Conservation (phyloP, 2,113 vertebrate species). For the Haplotaxodon microlepis region DNA sequence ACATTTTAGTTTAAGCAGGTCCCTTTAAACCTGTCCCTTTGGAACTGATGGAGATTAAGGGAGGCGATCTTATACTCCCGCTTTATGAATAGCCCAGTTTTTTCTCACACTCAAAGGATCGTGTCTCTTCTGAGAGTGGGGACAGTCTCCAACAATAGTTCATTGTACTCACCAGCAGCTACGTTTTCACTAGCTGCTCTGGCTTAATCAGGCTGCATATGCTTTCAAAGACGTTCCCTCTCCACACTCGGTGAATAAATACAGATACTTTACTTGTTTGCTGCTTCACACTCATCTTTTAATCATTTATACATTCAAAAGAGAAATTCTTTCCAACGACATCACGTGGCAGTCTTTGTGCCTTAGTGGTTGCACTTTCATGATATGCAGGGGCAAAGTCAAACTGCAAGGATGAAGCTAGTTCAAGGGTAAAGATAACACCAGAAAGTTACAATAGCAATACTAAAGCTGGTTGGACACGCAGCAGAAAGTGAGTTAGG, state of each 20-base stretch:
- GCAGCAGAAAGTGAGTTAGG: background rate
- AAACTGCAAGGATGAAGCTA: background rate
- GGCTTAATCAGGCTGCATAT: constrained; percentile 29
- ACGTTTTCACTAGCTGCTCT: constrained; percentile 27
- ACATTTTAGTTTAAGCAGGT: background rate
- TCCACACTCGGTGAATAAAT: background rate
- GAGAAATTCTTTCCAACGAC: background rate
- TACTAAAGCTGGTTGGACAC: background rate
- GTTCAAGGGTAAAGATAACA: background rate
- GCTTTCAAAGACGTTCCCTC: background rate
- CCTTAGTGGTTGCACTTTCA: background rate
- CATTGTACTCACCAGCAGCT: constrained; percentile 60
- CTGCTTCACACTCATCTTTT: background rate
- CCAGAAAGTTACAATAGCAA: background rate
- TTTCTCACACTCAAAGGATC: constrained; percentile 61
- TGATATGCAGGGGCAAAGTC: constrained; percentile 2
- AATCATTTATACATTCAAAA: background rate
- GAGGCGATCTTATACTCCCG: constrained; percentile 47
- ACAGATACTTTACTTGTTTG: background rate
- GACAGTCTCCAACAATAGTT: constrained; percentile 64
- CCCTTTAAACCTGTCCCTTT: constrained; percentile 28
- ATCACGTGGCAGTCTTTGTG: background rate
- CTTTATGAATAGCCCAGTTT: constrained; percentile 62
- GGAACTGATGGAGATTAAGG: constrained; percentile 16
- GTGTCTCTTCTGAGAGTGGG: constrained; percentile 41